phyloP scores from a whole-genome alignment of 2,888 invertebrate genomes.

The Maniola hyperantus region DNA sequence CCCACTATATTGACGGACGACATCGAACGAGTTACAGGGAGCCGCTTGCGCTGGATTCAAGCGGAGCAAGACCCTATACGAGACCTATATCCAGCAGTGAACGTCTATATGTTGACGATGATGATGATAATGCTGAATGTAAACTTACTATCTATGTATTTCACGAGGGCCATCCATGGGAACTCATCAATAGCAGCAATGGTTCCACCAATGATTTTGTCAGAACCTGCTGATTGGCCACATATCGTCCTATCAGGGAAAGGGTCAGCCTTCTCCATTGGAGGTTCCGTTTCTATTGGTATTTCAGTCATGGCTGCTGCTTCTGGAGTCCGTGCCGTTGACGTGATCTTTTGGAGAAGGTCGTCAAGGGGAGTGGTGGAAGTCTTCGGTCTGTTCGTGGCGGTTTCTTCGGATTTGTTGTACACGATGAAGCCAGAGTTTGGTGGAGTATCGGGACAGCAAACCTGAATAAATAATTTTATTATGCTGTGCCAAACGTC shows the following conservation, averaged over 20 bases:
- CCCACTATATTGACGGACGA: too few relatives aligned
- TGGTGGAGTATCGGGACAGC: conserved; percentile 36
- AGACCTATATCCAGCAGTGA: too few relatives aligned
- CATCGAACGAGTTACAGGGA: too few relatives aligned
- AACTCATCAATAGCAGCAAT: conserved; percentile 76
- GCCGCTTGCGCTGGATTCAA: too few relatives aligned
- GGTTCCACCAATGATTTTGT: conserved; percentile 78
- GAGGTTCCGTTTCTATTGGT: not conserved
- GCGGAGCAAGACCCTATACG: too few relatives aligned
- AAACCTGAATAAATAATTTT: conserved; percentile 39
- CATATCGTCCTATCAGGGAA: conserved; percentile 54
- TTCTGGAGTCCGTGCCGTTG: not conserved
- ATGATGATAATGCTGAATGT: too few relatives aligned
- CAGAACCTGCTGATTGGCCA: conserved; percentile 52
- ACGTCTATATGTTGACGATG: too few relatives aligned
- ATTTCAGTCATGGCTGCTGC: not conserved
- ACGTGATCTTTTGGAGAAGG: not conserved
- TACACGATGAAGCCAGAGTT: conserved; percentile 3
- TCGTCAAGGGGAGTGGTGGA: not conserved
- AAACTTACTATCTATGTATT: conserved; percentile 61
- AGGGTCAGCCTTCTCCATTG: not conserved
- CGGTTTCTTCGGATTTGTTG: conserved; percentile 10
- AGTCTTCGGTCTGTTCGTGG: conserved; percentile 21
- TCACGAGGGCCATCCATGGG: conserved; percentile 84
- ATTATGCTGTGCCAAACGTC: not conserved